A percentile compares a stretch with the other conserved stretches of the same genome.
Conservation (phyloP, 2,888 invertebrate species). For the Dascillus cervinus region DNA sequence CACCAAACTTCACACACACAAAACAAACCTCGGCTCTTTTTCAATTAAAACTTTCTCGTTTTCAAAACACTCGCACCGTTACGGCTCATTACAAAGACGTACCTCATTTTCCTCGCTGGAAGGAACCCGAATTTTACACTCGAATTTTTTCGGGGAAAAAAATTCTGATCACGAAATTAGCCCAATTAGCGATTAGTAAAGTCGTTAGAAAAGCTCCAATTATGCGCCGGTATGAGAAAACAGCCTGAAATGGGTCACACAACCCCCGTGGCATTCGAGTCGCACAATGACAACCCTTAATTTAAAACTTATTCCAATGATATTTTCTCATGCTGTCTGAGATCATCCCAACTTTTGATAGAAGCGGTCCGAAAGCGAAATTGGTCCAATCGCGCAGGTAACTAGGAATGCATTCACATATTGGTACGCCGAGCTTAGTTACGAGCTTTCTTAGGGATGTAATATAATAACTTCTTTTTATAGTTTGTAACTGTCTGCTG, state of each 20-base stretch:
- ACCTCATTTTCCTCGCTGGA: constrained; percentile 26
- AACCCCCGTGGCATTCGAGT: constrained; percentile 29
- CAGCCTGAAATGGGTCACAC: constrained; percentile 31
- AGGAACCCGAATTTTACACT: too few species aligned
- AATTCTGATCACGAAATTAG: constrained; percentile 16
- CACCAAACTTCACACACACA: too few species aligned
- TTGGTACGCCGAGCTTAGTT: constrained; percentile 34
- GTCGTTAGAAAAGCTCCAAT: constrained; percentile 24
- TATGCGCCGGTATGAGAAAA: constrained; percentile 18
- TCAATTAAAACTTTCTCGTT: too few species aligned
- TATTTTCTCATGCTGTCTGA: constrained; percentile 39
- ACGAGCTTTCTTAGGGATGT: constrained; percentile 38
- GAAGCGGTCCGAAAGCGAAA: constrained; percentile 20
- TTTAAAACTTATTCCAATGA: constrained; percentile 41
- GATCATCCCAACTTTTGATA: constrained; percentile 22
- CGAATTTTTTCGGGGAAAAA: too few species aligned
- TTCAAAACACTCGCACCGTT: too few species aligned
- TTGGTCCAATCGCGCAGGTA: constrained; percentile 17
- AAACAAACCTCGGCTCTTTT: too few species aligned
- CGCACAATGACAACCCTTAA: constrained; percentile 42
- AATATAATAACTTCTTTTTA: constrained; percentile 43
- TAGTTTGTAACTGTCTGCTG: constrained; percentile 40
- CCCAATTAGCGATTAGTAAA: constrained; percentile 18
- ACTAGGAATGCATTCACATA: constrained; percentile 23
- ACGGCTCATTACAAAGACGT: constrained; percentile 28